These are phyloP conservation scores for Smittia sp. DNA, from an alignment of 2,888 invertebrate genomes.

Conservation along the genomic window DNA sequence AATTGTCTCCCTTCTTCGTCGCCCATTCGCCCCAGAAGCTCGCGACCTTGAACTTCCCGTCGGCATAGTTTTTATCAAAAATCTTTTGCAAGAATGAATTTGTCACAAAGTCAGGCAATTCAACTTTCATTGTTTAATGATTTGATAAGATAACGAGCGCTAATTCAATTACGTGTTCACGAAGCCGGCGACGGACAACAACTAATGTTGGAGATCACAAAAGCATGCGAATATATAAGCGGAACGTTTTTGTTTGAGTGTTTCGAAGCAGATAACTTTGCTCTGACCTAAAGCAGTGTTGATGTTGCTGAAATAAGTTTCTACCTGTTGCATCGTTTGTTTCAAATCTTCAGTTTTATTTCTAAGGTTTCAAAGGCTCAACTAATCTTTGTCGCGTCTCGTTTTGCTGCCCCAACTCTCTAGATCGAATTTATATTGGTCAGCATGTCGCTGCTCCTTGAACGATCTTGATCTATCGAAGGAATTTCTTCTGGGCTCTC, in stretches of 20 bases:
- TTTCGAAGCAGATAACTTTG: no score
- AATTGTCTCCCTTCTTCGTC: slow-evolving; percentile 47
- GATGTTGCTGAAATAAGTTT: no score
- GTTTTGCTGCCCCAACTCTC: slow-evolving; percentile 22
- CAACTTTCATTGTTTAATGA: neutral
- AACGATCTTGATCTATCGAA: neutral
- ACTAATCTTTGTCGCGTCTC: no score
- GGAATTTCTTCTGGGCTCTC: neutral
- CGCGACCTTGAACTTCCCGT: neutral
- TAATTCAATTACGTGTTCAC: neutral
- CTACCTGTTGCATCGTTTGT: no score
- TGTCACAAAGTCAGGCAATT: slow-evolving; percentile 15
- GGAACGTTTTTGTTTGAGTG: no score
- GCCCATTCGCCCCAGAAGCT: slow-evolving; percentile 40
- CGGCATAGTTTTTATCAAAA: neutral
- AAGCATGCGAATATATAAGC: no score
- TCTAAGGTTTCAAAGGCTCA: no score
- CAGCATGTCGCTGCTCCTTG: slow-evolving; percentile 11
- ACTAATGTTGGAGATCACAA: no score
- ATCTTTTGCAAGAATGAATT: slow-evolving; percentile 18
- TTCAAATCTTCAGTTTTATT: no score
- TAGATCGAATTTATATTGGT: slow-evolving; percentile 21
- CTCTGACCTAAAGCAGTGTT: no score
- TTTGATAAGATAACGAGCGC: neutral
- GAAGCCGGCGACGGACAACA: neutral